Evolutionary conservation across 2,113 vertebrate species (phyloP).

Genomic region (Nicator chloris): DNA sequence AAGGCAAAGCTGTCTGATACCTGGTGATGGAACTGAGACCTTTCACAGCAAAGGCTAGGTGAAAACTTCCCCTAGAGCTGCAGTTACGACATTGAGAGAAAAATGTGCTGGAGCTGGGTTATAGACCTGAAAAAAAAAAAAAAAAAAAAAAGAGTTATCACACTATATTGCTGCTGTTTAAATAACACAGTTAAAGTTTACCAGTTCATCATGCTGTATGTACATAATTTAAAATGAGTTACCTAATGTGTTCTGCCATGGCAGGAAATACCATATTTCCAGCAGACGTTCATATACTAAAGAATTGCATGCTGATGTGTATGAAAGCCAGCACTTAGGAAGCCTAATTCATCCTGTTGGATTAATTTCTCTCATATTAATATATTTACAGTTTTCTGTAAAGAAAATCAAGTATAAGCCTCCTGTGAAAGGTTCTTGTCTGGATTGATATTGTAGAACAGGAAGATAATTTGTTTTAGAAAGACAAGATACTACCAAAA

Average conservation of each 20-base stretch:
- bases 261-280: neutral
- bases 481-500: neutral
- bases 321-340: neutral
- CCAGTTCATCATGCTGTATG: neutral
- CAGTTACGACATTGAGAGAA: neutral
- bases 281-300: neutral
- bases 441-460: neutral
- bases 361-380: neutral
- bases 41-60: neutral
- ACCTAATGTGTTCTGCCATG: neutral
- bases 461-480: slow-evolving; percentile 4
- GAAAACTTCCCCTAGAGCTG: neutral
- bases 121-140: neutral
- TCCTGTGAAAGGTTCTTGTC: neutral
- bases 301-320: neutral
- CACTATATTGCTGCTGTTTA: neutral
- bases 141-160: neutral
- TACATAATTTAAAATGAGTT: neutral
- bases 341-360: neutral
- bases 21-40: neutral
- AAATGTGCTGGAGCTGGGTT: neutral
- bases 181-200: neutral
- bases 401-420: neutral
- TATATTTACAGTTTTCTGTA: neutral
- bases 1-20: neutral